Evolutionary conservation across 2,797 vertebrate genomes (phyloP), one percentile per base, ranked within the genome.

Genomic region (Melanotaenia parkinsoni): DNA sequence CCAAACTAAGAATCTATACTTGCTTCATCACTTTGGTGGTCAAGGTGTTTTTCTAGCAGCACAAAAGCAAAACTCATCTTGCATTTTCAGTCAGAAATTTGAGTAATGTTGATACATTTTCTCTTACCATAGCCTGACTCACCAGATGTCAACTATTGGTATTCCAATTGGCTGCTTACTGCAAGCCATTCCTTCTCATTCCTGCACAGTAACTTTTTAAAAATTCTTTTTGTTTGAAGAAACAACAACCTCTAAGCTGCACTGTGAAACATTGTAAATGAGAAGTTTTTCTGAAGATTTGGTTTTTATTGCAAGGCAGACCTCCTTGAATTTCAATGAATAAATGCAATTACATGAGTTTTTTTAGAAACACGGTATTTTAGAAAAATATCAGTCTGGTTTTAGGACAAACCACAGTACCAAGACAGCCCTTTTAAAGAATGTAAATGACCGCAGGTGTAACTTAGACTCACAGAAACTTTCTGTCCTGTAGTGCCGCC

Each of bases 141-240:
- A 57, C 51, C 43, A 51, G 59, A 62, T 56, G 50, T 61, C 37
- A 62, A 54, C 59, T 32, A 22, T 51, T 63, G 51, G 60, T 14
- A 35, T 14, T 38, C 51, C 30, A 71, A 9, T 63, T 70, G 58
- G 47, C 57, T 53, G n/a, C 47, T 37, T n/a, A 57, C 43, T 37
- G 58, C 38, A 4, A 35, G 56, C 54, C 24, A 37, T 28, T 54
- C 45, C 47, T 40, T 63, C 38, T 63, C 13, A 51, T 57, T 45
- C 11, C 59, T 63, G 50, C 32, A 51, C 16, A 3, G 56, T 45
- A 33, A 53, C n/a, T 14, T 47, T 54, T 47, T 40, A 35, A 35
- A 63, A 63, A 57, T 57, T 51, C 50, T 30, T 22, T 63, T 71
- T n/a, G 2, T 57, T 45, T 45, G 40, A 9, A 38, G 20, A 54